phyloP scores from a whole-genome alignment of 2,888 invertebrate species.

The Empis livida region DNA sequence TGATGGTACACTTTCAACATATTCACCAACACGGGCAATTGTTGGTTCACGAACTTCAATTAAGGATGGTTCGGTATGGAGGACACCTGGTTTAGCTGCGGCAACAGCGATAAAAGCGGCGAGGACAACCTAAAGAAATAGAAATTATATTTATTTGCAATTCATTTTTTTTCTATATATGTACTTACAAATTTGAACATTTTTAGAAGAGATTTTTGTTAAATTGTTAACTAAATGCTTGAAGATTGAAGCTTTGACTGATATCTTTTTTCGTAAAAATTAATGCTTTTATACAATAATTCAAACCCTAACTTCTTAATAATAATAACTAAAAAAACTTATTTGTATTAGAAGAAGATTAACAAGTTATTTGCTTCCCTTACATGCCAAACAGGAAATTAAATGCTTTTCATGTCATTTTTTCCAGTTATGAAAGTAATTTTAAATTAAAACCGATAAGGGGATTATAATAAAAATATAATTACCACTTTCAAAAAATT shows the following conservation, averaged over 20 bases:
- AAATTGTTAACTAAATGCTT: too few species aligned
- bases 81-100: constrained; percentile 11
- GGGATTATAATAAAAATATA: too few species aligned
- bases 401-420: too few species aligned
- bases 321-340: too few species aligned
- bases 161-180: background rate
- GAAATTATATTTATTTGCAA: background rate
- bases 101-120: constrained; percentile 40
- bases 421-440: too few species aligned
- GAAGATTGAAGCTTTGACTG: constrained; percentile 13
- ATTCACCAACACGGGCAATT: constrained; percentile 26
- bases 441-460: too few species aligned
- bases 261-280: background rate
- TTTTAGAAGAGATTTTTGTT: background rate
- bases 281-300: too few species aligned
- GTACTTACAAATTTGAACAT: background rate
- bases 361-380: too few species aligned
- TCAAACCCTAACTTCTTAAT: too few species aligned
- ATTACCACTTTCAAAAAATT: too few species aligned
- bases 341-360: too few species aligned
- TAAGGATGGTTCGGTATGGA: constrained; percentile 8
- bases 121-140: constrained; percentile 39
- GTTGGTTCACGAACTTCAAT: constrained; percentile 23
- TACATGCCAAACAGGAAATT: too few species aligned
- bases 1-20: constrained; percentile 30